phyloP scores from a whole-genome alignment of 2,888 invertebrate genomes.

The Bruchidius siliquastri region DNA sequence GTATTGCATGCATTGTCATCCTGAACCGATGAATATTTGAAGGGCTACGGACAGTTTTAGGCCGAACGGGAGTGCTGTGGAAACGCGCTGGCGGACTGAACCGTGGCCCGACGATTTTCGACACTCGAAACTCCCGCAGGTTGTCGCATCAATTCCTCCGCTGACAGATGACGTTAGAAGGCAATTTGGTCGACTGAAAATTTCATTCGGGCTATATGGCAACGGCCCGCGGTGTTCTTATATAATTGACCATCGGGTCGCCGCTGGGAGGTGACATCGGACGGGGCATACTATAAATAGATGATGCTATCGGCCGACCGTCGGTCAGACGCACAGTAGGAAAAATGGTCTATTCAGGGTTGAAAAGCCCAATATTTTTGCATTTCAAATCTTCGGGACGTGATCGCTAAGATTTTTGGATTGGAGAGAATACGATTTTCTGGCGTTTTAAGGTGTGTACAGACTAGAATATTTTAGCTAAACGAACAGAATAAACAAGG shows the following conservation, averaged over 20 bases:
- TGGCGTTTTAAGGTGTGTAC: too few relatives aligned
- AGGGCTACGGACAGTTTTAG: not conserved
- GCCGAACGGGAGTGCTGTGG: not conserved
- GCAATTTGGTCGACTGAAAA: not conserved
- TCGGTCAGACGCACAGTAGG: too few relatives aligned
- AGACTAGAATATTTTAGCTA: too few relatives aligned
- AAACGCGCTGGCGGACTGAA: not conserved
- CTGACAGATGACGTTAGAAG: not conserved
- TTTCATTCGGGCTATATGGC: not conserved
- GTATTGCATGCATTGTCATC: not conserved
- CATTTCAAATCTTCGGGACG: too few relatives aligned
- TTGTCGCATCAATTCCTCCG: conserved; percentile 9
- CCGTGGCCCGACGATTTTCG: not conserved
- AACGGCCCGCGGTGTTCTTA: not conserved
- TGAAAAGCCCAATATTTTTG: too few relatives aligned
- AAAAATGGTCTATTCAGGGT: too few relatives aligned
- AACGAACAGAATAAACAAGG: too few relatives aligned
- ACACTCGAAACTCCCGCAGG: not conserved
- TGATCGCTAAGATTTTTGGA: too few relatives aligned
- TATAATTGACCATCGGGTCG: not conserved
- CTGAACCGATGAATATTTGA: not conserved
- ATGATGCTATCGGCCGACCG: not conserved
- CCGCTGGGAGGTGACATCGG: not conserved
- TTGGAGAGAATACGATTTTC: too few relatives aligned
- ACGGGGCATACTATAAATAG: not conserved